Evolutionary conservation across 2,113 vertebrate species (phyloP).

Genomic region (human): GRCh38 chr20:54574001-54574500

Average conservation of each 20-base stretch:
- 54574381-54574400: too few relatives aligned
- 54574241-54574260: neutral
- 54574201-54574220: neutral
- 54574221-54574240: accelerated
- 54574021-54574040: neutral
- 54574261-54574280: accelerated
- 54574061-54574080: constrained; percentile 57
- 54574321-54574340: neutral
- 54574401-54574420: neutral
- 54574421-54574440: accelerated
- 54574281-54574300: neutral
- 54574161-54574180: neutral
- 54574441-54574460: accelerated
- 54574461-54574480: neutral
- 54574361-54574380: neutral
- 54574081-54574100: neutral
- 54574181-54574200: neutral
- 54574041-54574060: constrained; percentile 13
- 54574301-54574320: accelerated
- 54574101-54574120: constrained; percentile 67
- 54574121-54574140: constrained; percentile 19
- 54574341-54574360: neutral
- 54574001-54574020: constrained; percentile 13
- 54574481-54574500: accelerated
- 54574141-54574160: neutral